These are phyloP conservation scores for Ara ararauna DNA, from an alignment of 2,797 vertebrate genomes.

Conservation along the genomic window DNA sequence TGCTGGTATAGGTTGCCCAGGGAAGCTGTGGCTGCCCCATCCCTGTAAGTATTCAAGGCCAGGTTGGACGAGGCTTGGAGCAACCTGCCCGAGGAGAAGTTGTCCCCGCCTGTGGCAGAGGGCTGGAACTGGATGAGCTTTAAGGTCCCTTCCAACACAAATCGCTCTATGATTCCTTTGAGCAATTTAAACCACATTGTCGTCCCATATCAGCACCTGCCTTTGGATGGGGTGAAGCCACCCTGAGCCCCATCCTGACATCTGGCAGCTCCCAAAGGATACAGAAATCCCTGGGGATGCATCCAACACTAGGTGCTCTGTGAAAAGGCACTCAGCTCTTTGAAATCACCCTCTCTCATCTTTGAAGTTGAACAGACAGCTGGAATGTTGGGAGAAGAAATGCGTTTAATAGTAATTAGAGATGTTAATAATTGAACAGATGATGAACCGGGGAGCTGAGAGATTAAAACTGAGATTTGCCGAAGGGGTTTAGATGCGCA, in stretches of 20 bases:
- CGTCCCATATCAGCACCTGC: rapidly evolving
- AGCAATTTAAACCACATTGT: neutral
- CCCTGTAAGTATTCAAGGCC: neutral
- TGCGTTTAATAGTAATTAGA: conserved; percentile 33
- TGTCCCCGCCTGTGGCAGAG: neutral
- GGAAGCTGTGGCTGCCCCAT: neutral
- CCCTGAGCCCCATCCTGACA: neutral
- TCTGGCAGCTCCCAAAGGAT: neutral
- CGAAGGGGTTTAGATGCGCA: neutral
- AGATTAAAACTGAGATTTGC: conserved; percentile 30
- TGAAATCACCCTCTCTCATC: neutral
- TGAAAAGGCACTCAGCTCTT: neutral
- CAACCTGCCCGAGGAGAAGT: neutral
- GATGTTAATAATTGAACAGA: conserved; percentile 46
- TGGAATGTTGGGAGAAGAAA: neutral
- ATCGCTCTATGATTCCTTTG: neutral
- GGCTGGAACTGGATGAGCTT: neutral
- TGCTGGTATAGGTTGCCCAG: neutral
- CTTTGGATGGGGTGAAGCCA: neutral
- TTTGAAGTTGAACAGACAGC: neutral
- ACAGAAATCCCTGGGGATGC: neutral
- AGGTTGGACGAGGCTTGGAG: neutral
- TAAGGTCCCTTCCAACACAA: neutral
- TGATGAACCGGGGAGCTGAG: neutral
- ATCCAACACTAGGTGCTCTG: neutral